Conservation (phyloP, 2,888 invertebrate genomes). For the Tolmerus cingulatus region DNA sequence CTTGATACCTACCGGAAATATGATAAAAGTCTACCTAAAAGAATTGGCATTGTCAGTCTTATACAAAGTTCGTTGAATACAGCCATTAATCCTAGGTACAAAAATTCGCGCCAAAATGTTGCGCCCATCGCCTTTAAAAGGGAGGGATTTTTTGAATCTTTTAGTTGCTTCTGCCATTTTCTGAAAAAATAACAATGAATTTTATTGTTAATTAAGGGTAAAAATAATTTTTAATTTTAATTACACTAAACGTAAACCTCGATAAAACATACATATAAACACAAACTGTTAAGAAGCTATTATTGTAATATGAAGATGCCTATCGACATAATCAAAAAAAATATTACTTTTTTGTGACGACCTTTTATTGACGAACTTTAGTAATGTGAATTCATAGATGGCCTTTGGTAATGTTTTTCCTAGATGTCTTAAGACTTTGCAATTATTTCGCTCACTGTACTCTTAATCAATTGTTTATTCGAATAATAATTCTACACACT, state of each 20-base stretch:
- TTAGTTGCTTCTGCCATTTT: slow-evolving; percentile 49
- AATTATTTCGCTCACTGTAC: too few relatives aligned
- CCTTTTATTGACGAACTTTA: too few relatives aligned
- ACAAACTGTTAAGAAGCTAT: too few relatives aligned
- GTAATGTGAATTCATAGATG: too few relatives aligned
- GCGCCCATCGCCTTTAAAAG: slow-evolving; percentile 48
- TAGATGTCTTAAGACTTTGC: too few relatives aligned
- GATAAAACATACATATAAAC: too few relatives aligned
- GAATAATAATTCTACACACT: too few relatives aligned
- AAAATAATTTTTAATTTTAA: neutral
- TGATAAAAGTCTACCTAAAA: slow-evolving; percentile 50
- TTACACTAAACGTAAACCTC: neutral
- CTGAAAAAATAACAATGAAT: slow-evolving; percentile 37
- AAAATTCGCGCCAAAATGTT: slow-evolving; percentile 52
- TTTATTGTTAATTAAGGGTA: neutral
- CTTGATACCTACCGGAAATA: slow-evolving; percentile 49
- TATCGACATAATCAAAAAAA: too few relatives aligned
- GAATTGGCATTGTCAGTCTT: slow-evolving; percentile 49
- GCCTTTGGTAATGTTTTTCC: too few relatives aligned
- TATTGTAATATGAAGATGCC: too few relatives aligned
- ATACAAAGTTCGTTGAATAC: slow-evolving; percentile 50
- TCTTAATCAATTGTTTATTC: too few relatives aligned
- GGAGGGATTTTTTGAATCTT: slow-evolving; percentile 47
- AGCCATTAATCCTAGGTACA: slow-evolving; percentile 44
- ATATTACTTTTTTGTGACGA: too few relatives aligned